Evolutionary conservation across 2,113 vertebrate species (phyloP).

Genomic region (Heterotis niloticus): DNA sequence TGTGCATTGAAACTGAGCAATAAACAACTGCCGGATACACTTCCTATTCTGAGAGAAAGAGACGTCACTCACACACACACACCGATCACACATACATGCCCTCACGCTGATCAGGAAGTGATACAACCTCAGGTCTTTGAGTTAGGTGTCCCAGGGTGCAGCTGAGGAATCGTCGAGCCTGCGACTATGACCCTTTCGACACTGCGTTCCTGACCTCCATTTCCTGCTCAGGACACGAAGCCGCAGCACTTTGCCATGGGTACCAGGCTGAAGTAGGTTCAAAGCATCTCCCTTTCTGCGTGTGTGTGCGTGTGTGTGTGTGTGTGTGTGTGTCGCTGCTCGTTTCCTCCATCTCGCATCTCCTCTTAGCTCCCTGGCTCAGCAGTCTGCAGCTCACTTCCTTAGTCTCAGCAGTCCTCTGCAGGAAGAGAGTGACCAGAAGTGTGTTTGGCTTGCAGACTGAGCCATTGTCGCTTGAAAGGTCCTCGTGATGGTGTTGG

Average conservation of each 20-base stretch:
- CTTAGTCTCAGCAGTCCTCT: slow-evolving; percentile 41
- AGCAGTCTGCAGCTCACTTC: slow-evolving; percentile 53
- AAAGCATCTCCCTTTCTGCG: background rate
- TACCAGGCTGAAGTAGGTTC: slow-evolving; percentile 67
- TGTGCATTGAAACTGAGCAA: background rate
- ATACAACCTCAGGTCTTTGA: slow-evolving; percentile 27
- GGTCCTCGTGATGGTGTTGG: no score
- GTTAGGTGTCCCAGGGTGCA: slow-evolving; percentile 42
- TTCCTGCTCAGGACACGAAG: slow-evolving; percentile 52
- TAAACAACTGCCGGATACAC: slow-evolving; percentile 15
- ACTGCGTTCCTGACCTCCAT: slow-evolving; percentile 3
- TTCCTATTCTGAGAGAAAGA: slow-evolving; percentile 29
- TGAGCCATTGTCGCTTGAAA: no score
- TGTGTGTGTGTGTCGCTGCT: slow-evolving; percentile 23
- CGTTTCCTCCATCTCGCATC: slow-evolving; percentile 15
- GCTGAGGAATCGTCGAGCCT: background rate
- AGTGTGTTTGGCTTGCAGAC: background rate
- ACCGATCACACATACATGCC: slow-evolving; percentile 10
- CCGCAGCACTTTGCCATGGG: slow-evolving; percentile 54
- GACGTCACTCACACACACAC: slow-evolving; percentile 9
- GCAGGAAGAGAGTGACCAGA: slow-evolving; percentile 49
- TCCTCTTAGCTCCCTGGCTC: slow-evolving; percentile 31
- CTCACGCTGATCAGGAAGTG: slow-evolving; percentile 62
- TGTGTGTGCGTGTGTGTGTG: slow-evolving; percentile 33
- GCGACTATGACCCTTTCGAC: slow-evolving; percentile 1